Conservation (phyloP, 2,797 vertebrate genomes). For the Onychomys torridus region DNA sequence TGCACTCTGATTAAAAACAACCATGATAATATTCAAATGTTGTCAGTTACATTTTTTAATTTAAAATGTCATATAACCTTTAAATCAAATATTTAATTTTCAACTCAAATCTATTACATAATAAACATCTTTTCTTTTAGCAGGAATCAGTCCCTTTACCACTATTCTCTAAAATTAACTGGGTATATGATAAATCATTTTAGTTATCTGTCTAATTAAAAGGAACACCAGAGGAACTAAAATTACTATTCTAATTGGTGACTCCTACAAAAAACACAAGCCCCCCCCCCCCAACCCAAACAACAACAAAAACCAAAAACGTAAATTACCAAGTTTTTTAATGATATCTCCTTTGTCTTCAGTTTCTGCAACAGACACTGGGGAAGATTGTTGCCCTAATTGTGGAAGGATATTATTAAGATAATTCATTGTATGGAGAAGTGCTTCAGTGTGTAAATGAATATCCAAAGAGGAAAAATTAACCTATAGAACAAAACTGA, state of each 20-base stretch:
- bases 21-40: constrained; percentile 35
- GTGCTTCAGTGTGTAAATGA: constrained; percentile 96
- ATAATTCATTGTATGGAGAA: constrained; percentile 95
- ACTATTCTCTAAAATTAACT: constrained; percentile 57
- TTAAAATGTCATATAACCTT: constrained; percentile 19
- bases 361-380: constrained; percentile 87
- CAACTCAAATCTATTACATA: constrained; percentile 31
- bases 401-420: constrained; percentile 93
- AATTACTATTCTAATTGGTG: constrained; percentile 3
- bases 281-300: neutral
- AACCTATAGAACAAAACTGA: constrained; percentile 83
- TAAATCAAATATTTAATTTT: constrained; percentile 42
- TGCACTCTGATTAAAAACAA: neutral
- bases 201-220: constrained; percentile 42
- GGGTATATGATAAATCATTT: neutral
- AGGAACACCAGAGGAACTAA: neutral
- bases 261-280: neutral
- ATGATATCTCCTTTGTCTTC: constrained; percentile 92
- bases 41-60: constrained; percentile 16
- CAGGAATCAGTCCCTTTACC: neutral
- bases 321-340: constrained; percentile 86
- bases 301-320: neutral
- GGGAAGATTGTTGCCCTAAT: constrained; percentile 86
- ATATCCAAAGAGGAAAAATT: constrained; percentile 97
- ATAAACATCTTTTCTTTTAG: constrained; percentile 20